Conservation (phyloP, 30 jellyfish, hydroid and myxozoan genomes). For the Rhopilema esculentum region DNA sequence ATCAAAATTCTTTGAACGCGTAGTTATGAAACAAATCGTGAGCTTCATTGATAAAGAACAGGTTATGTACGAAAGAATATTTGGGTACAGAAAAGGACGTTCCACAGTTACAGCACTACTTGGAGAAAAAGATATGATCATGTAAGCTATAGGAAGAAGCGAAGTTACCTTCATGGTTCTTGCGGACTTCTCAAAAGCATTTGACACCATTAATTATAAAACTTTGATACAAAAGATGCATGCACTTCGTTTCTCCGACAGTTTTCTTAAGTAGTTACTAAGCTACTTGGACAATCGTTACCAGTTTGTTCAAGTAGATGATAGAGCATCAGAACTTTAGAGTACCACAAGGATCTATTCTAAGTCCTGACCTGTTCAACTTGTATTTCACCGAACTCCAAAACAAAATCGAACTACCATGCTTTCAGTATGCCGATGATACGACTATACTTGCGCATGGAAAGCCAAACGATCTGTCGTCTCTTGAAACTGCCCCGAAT, state of each 20-base stretch:
- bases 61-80: constrained; percentile 30
- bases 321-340: constrained; percentile 70
- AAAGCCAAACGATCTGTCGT: constrained; percentile 36
- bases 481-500: constrained; percentile 40
- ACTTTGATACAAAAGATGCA: constrained; percentile 61
- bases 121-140: constrained; percentile 49
- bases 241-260: constrained; percentile 65
- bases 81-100: constrained; percentile 16
- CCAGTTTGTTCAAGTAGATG: constrained; percentile 71
- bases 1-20: constrained; percentile 61
- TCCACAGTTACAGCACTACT: constrained; percentile 61
- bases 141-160: constrained; percentile 48
- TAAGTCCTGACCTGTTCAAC: constrained; percentile 72
- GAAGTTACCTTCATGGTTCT: constrained; percentile 70
- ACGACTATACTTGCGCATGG: constrained; percentile 28
- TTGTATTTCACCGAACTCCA: constrained; percentile 61
- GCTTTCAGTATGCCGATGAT: constrained; percentile 44
- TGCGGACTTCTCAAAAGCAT: constrained; percentile 84
- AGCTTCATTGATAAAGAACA: constrained; percentile 52
- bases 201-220: constrained; percentile 67
- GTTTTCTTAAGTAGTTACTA: constrained; percentile 61
- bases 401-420: constrained; percentile 25
- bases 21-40: constrained; percentile 41
- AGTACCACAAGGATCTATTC: constrained; percentile 75
- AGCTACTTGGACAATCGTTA: constrained; percentile 66